Evolutionary conservation across 2,888 invertebrate genomes (phyloP).

Genomic region (Osmoderma eremita): DNA sequence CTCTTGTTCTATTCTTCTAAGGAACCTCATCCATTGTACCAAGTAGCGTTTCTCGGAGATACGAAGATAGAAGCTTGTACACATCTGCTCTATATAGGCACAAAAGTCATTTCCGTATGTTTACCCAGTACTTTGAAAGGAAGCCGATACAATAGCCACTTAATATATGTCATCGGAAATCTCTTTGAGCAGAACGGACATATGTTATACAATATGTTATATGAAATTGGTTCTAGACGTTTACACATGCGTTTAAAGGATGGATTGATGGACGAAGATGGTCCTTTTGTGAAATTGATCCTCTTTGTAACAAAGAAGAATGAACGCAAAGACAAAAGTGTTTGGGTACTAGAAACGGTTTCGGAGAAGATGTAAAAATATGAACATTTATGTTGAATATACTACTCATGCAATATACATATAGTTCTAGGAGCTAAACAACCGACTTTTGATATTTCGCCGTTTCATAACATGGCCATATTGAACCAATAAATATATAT

Average conservation of each 20-base stretch:
- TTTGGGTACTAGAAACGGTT: no score
- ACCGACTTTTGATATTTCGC: no score
- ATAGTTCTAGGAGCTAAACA: no score
- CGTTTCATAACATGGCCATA: no score
- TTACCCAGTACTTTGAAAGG: not conserved
- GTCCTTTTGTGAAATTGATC: constrained; percentile 15
- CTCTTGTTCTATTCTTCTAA: no score
- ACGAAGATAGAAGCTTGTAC: not conserved
- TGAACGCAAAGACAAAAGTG: not conserved
- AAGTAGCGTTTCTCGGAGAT: not conserved
- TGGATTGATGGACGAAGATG: no score
- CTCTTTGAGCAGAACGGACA: constrained; percentile 8
- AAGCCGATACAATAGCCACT: not conserved
- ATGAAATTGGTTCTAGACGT: constrained; percentile 11
- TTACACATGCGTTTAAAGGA: no score
- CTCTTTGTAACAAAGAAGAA: not conserved
- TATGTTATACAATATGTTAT: no score
- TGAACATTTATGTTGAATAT: no score
- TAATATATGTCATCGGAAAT: constrained; percentile 16
- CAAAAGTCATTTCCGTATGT: constrained; percentile 27
- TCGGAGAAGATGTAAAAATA: no score
- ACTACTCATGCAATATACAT: no score
- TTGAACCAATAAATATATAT: no score
- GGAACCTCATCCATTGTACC: constrained; percentile 3
- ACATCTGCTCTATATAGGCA: constrained; percentile 15